Evolutionary conservation across 2,113 vertebrate species (phyloP), one percentile per base, ranked within the genome.

Genomic region (Mirza zaza): DNA sequence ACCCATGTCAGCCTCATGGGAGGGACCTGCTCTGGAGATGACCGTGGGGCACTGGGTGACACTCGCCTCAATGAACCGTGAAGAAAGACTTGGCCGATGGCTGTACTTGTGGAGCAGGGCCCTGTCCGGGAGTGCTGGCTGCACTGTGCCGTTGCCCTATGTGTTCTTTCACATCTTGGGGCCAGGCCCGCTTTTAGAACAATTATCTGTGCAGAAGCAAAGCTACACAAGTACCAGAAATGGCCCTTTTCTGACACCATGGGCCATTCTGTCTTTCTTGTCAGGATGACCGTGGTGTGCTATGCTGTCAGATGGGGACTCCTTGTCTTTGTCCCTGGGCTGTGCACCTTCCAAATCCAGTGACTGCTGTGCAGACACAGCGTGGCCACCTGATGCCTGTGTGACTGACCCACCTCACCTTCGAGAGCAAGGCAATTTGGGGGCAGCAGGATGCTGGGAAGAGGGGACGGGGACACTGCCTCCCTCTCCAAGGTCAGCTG

Each of bases 231-330:
- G 3, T n/a, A 21, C 70, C 59, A 36, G 14, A 27, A 42, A 18
- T 42, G 67, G 5, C 61, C 27, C 23, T 77, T 39, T 87, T 55
- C 29, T 36, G 32, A 36, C 23, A 34, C 52, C 27, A 34, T 5
- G 52, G 32, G 10, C 10, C 25, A 12, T 4, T 29, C 25, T 68
- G 39, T 50, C 27, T 71, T 59, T 42, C 50, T n/a, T 11, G 42
- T 20, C 1, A 11, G 14, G 20, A 4, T 9, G 34, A 29, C 17
- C 2, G 0, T 8, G 15, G 25, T 83, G 59, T 39, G 6, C 50
- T 59, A 14, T 6, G 18, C 20, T 29, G 4, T 50, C 39, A 21
- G 0, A 18, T 34, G 10, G 4, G 2, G 39, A 34, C 59, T 27
- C 27, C 14, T 88, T 59, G 25, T 18, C 48, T 39, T 9, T 32